Conservation (phyloP, 2,888 invertebrate genomes). For the Prosopocoilus inquinatus region DNA sequence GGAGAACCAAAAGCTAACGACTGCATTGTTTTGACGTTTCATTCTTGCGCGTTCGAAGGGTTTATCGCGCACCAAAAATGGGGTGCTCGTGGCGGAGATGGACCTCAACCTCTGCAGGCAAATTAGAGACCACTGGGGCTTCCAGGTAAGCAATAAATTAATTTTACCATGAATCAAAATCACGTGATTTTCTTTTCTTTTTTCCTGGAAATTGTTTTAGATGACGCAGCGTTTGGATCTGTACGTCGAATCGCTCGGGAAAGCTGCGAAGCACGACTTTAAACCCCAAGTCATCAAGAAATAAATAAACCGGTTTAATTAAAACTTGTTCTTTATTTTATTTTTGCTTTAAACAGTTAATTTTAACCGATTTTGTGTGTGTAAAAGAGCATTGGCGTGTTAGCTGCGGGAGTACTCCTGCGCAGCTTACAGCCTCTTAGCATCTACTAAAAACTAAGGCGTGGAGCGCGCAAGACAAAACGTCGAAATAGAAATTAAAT, state of each 20-base stretch:
- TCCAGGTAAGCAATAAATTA: conserved; percentile 64
- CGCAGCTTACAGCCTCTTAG: too few relatives aligned
- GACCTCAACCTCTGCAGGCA: conserved; percentile 95
- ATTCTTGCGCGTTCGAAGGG: conserved; percentile 32
- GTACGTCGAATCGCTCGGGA: conserved; percentile 75
- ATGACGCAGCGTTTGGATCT: conserved; percentile 91
- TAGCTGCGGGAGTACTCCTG: too few relatives aligned
- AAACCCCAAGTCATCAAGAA: conserved; percentile 72
- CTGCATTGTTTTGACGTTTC: too few relatives aligned
- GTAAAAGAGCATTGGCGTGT: too few relatives aligned
- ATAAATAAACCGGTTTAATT: conserved; percentile 8
- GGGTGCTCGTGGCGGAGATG: conserved; percentile 82
- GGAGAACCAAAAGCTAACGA: too few relatives aligned
- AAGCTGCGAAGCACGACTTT: conserved; percentile 70
- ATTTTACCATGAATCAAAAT: not conserved
- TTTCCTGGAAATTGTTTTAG: conserved; percentile 55
- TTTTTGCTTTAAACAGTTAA: too few relatives aligned
- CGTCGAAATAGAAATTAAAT: too few relatives aligned
- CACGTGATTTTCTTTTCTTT: conserved; percentile 12
- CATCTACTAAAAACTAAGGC: too few relatives aligned
- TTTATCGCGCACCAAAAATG: conserved; percentile 49
- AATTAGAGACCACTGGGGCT: conserved; percentile 90
- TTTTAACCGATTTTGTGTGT: too few relatives aligned
- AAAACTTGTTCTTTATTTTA: too few relatives aligned
- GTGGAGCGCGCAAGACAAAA: too few relatives aligned